Percentiles rank a stretch among this genome's conserved stretches.
phyloP scores from a whole-genome alignment of 1,140 invertebrate species.

The Apis cerana region DNA sequence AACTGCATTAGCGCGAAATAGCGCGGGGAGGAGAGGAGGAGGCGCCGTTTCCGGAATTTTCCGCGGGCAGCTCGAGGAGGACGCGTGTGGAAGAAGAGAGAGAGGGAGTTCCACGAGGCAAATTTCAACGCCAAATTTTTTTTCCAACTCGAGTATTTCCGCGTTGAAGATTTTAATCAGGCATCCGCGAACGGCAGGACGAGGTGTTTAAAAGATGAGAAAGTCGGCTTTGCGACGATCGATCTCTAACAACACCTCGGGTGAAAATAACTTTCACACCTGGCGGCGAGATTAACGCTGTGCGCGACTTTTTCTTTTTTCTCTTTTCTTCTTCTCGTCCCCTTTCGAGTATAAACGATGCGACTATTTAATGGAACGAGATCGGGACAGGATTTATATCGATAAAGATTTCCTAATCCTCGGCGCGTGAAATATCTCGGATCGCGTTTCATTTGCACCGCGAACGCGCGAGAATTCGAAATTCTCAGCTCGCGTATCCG shows the following conservation, averaged over 20 bases:
- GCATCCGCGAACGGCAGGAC: too few species aligned
- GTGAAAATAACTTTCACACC: conserved; percentile 49
- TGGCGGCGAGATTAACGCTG: conserved; percentile 8
- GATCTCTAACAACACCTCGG: not conserved
- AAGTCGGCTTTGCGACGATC: not conserved
- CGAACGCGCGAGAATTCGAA: too few species aligned
- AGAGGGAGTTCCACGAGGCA: too few species aligned
- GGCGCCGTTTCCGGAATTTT: not conserved
- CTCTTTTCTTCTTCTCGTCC: too few species aligned
- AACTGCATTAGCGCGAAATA: conserved; percentile 31
- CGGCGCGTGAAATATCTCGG: not conserved
- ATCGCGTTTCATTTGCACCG: not conserved
- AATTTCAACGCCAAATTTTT: too few species aligned
- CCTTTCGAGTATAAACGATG: too few species aligned
- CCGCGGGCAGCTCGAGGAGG: not conserved
- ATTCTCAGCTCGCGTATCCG: not conserved
- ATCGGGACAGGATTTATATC: too few species aligned
- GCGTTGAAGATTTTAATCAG: not conserved
- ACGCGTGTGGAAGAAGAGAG: not conserved
- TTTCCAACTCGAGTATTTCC: not conserved
- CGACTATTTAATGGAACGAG: too few species aligned
- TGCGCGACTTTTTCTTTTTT: too few species aligned
- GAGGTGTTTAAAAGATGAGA: not conserved
- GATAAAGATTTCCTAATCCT: too few species aligned
- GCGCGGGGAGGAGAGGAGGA: not conserved